Evolutionary conservation across 2,888 invertebrate species (phyloP).

Genomic region (Spialia ferax): DNA sequence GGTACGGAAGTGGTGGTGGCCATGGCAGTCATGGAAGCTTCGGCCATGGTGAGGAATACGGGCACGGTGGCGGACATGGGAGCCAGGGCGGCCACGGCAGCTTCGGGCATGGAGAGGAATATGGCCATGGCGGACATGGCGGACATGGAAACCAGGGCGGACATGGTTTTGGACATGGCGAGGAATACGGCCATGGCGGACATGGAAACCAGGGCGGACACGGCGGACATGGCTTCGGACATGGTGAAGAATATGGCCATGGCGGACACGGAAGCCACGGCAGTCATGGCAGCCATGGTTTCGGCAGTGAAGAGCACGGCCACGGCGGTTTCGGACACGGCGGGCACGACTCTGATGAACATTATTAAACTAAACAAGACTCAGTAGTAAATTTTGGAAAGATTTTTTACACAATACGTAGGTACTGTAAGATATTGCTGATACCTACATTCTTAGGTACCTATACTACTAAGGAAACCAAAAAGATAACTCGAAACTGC

Average conservation of each 20-base stretch:
- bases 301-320: not conserved
- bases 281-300: not conserved
- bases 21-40: not conserved
- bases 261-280: not conserved
- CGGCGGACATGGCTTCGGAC: slow-evolving; percentile 27
- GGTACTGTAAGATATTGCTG: too few species aligned
- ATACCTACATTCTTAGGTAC: too few species aligned
- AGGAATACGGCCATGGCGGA: not conserved
- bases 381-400: not conserved
- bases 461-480: too few species aligned
- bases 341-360: slow-evolving; percentile 19
- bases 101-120: slow-evolving; percentile 22
- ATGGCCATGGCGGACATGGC: not conserved
- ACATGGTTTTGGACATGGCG: not conserved
- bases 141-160: not conserved
- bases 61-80: too few species aligned
- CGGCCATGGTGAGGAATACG: not conserved
- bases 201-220: too few species aligned
- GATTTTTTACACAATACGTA: not conserved
- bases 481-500: too few species aligned
- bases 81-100: slow-evolving; percentile 1
- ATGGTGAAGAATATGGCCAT: too few species aligned
- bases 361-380: not conserved
- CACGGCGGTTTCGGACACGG: slow-evolving; percentile 21
- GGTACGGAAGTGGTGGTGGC: too few species aligned